Evolutionary conservation across 2,113 vertebrate species (phyloP).

Genomic region (Mustelus asterias): DNA sequence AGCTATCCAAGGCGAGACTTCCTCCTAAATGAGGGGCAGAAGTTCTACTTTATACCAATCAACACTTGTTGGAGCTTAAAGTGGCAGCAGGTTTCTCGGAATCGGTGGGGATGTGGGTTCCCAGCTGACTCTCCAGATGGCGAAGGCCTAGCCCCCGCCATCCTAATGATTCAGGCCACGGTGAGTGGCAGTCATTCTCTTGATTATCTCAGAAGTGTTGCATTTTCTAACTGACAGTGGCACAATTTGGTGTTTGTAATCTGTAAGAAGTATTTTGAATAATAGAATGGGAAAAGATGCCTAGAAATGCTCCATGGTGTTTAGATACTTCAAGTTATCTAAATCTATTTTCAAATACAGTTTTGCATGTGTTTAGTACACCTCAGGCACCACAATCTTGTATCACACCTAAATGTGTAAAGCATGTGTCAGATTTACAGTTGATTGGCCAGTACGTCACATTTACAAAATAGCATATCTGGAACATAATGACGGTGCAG

Average conservation of each 20-base stretch:
- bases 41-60: too few relatives aligned
- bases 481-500: background rate
- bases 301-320: background rate
- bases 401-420: background rate
- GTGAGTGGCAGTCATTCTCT: too few relatives aligned
- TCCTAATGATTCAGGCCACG: too few relatives aligned
- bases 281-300: background rate
- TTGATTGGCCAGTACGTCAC: background rate
- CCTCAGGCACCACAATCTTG: background rate
- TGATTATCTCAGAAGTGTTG: background rate
- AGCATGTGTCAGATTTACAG: background rate
- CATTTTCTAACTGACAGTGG: background rate
- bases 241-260: background rate
- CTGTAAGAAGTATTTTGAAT: background rate
- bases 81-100: too few relatives aligned
- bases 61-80: too few relatives aligned
- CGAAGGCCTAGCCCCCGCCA: too few relatives aligned
- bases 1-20: too few relatives aligned
- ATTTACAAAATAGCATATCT: background rate
- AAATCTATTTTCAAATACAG: background rate
- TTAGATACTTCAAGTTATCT: background rate
- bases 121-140: too few relatives aligned
- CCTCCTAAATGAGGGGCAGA: too few relatives aligned
- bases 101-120: too few relatives aligned
- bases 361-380: background rate